These are phyloP conservation scores for Cordilura impudica DNA, from an alignment of 2,888 invertebrate genomes.

Conservation along the genomic window DNA sequence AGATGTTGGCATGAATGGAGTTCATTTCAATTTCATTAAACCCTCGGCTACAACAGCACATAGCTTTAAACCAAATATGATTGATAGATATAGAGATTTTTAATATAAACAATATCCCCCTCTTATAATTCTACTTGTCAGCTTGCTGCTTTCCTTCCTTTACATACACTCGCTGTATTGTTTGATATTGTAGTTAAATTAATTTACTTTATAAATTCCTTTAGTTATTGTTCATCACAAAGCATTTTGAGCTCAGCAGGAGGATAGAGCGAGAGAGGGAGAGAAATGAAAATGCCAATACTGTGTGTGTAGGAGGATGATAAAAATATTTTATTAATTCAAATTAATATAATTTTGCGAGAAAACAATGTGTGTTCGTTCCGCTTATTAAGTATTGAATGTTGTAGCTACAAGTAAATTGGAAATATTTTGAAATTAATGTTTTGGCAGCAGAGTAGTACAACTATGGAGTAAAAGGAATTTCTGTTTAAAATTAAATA, in stretches of 20 bases:
- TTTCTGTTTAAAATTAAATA: neutral
- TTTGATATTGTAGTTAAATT: conserved; percentile 35
- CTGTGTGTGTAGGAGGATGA: conserved; percentile 21
- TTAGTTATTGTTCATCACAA: conserved; percentile 40
- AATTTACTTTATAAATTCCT: conserved; percentile 51
- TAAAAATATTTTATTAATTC: conserved; percentile 75
- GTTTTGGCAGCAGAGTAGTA: neutral
- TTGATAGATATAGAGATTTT: conserved; percentile 36
- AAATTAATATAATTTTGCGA: conserved; percentile 73
- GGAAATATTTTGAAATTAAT: neutral
- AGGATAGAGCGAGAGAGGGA: neutral
- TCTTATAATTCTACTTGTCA: neutral
- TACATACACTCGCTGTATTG: neutral
- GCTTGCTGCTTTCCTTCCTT: neutral
- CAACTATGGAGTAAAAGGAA: neutral
- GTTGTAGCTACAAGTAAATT: too few species aligned
- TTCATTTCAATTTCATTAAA: too few species aligned
- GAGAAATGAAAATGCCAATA: conserved; percentile 18
- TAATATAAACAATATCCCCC: conserved; percentile 26
- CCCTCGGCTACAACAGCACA: too few species aligned
- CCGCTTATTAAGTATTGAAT: neutral
- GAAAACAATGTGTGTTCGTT: neutral
- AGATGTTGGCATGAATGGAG: too few species aligned
- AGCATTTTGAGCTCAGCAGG: neutral
- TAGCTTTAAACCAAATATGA: neutral